Base-by-base conservation (phyloP, 2,113 vertebrate species). In the Pipra filicauda region DNA sequence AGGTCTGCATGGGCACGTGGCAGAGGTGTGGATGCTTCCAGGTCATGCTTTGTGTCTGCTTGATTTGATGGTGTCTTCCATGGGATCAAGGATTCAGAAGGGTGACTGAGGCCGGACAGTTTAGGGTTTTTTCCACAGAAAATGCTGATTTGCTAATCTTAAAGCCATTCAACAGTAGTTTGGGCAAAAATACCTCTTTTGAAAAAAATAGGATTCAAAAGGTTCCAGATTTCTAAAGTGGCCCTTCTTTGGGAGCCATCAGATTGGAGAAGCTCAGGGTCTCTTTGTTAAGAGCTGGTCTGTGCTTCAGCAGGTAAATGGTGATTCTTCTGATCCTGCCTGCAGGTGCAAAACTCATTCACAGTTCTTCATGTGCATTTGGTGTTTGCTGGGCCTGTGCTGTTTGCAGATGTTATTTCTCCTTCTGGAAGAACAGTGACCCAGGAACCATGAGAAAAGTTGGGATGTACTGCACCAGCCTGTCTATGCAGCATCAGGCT, bases 1-100 rank as follows among this genome's bases (percentile, higher is more conserved):
- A 73, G 8, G 37, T 41, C 39, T 49, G 31, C 6, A 3, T 5
- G 11, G 18, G 8, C 26, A 66, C 17, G 0, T 1, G 1, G 58
- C 8, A 59, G 51, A 37, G 14, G 18, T 73, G 54, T 46, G 44
- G 59, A 70, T 24, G 44, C 28, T 49, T 64, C 31, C 33, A 77
- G 26, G 55, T 78, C 6, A 0, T 85, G 30, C n/a, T 44, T 82
- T 85, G 55, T 75, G 66, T 41, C 44, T 82, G 46, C 11, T 88
- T 49, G 22, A 7, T 65, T 73, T 44, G 21, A 26, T 14, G 11
- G 3, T 2, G 2, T 44, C 49, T 72, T 59, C 82, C 30, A 22
- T 37, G 43, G 28, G 57, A 39, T 51, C 28, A 59, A 39, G 20
- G 57, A 24, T 46, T 33, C 4, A 39, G 43, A 30, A 61, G 17